Evolutionary conservation across 2,888 invertebrate species (phyloP).

Genomic region (Chrysolina americana): DNA sequence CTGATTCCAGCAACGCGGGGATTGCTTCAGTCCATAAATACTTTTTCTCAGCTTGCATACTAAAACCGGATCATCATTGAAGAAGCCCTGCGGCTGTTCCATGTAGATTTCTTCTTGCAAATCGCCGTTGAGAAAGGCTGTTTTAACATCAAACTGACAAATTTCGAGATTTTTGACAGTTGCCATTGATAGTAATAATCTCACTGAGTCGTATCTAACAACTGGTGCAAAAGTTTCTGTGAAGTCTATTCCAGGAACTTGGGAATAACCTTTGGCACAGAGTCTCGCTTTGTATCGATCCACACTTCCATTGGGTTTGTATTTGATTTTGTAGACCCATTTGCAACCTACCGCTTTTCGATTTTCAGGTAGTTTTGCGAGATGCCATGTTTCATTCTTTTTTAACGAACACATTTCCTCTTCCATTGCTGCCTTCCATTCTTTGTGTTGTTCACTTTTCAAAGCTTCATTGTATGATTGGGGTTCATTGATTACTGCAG

Average conservation of each 20-base stretch:
- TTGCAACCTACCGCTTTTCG: constrained; percentile 38
- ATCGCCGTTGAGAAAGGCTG: constrained; percentile 2
- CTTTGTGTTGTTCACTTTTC: too few relatives aligned
- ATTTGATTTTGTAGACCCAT: constrained; percentile 48
- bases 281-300: too few relatives aligned
- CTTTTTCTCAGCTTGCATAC: too few relatives aligned
- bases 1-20: too few relatives aligned
- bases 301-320: constrained; percentile 36
- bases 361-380: background rate
- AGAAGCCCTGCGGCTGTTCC: too few relatives aligned
- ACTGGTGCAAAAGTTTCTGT: too few relatives aligned
- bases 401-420: constrained; percentile 19
- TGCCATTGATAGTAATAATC: background rate
- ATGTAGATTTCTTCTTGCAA: too few relatives aligned
- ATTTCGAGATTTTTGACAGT: background rate
- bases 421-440: constrained; percentile 15
- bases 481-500: constrained; percentile 4
- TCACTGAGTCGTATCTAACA: background rate
- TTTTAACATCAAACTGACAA: constrained; percentile 9
- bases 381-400: constrained; percentile 12
- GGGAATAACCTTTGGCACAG: too few relatives aligned
- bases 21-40: too few relatives aligned
- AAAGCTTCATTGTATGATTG: constrained; percentile 2
- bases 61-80: too few relatives aligned
- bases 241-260: too few relatives aligned